Conservation (phyloP, 2,797 vertebrate species). For the Okamejei kenojei region DNA sequence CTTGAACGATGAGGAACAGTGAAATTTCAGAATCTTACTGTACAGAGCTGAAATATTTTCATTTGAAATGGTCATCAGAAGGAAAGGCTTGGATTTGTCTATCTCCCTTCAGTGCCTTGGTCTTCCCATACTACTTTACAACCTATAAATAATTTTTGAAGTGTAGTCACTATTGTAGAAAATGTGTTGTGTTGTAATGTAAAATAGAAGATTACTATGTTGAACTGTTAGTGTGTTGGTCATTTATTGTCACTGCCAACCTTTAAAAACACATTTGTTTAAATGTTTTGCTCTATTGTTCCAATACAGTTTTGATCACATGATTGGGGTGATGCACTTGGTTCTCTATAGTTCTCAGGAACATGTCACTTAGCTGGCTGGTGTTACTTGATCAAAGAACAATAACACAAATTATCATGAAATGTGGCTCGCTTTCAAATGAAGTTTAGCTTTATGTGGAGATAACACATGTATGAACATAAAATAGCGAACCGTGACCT, state of each 20-base stretch:
- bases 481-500: neutral
- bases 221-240: neutral
- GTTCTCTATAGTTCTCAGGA: neutral
- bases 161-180: too few species aligned
- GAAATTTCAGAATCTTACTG: neutral
- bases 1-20: neutral
- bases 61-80: neutral
- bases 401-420: neutral
- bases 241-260: neutral
- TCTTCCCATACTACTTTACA: too few species aligned
- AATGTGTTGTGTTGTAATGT: too few species aligned
- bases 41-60: neutral
- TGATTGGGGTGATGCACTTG: neutral
- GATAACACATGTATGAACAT: neutral
- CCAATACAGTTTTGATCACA: neutral
- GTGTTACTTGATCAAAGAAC: conserved; percentile 14
- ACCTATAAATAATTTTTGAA: too few species aligned
- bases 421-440: neutral
- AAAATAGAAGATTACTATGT: too few species aligned
- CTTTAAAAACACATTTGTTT: neutral
- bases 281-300: neutral
- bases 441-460: neutral
- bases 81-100: too few species aligned
- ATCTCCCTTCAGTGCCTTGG: too few species aligned
- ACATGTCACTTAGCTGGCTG: neutral